Percentiles rank a stretch among this genome's conserved stretches.
These are phyloP conservation scores for Tiliacea aurago DNA, from an alignment of 2,888 invertebrate genomes.

Conservation along the genomic window DNA sequence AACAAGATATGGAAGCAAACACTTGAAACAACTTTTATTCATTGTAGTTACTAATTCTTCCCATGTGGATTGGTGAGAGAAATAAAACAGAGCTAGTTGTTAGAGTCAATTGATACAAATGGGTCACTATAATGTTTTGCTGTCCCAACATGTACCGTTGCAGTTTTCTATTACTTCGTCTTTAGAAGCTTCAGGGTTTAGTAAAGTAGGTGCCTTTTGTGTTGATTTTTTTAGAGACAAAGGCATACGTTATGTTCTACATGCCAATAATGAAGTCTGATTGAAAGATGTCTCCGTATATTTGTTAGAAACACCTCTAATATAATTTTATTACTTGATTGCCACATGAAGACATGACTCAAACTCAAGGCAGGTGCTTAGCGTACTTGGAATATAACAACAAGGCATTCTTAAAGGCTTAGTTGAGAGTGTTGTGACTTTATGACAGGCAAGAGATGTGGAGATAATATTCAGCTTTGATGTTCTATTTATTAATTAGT, in stretches of 20 bases:
- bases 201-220: neutral
- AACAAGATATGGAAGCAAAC: constrained; percentile 20
- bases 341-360: constrained; percentile 49
- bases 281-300: constrained; percentile 30
- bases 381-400: constrained; percentile 48
- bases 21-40: constrained; percentile 12
- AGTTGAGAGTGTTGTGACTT: constrained; percentile 23
- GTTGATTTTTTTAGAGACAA: neutral
- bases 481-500: constrained; percentile 38
- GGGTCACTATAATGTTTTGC: constrained; percentile 36
- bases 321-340: constrained; percentile 34
- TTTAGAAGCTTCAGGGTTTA: neutral
- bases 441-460: constrained; percentile 22
- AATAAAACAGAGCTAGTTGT: constrained; percentile 38
- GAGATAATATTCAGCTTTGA: constrained; percentile 32
- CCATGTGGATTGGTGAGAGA: constrained; percentile 8
- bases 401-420: constrained; percentile 49
- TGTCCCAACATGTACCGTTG: constrained; percentile 24
- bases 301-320: constrained; percentile 52
- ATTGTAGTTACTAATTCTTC: constrained; percentile 14
- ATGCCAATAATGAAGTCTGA: constrained; percentile 11
- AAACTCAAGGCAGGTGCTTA: constrained; percentile 59
- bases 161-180: constrained; percentile 18
- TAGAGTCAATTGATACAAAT: constrained; percentile 46
- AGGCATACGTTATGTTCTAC: neutral